A percentile compares a stretch with the other conserved stretches of the same genome.
Conservation (phyloP, 2,797 vertebrate genomes). For the Mormyrus hasselquistii region DNA sequence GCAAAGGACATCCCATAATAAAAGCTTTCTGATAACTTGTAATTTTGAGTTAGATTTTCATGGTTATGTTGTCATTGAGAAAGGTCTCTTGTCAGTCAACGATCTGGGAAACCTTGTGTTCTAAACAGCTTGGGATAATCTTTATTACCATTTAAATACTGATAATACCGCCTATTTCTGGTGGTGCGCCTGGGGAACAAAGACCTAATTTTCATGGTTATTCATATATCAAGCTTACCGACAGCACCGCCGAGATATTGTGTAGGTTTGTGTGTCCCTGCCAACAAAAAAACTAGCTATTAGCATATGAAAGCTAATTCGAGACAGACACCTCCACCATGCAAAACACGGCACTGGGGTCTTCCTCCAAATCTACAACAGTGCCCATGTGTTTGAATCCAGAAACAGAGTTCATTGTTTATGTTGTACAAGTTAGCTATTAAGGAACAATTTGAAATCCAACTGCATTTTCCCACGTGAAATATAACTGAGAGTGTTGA, state of each 20-base stretch:
- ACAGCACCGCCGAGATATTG: neutral
- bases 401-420: neutral
- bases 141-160: slow-evolving; percentile 74
- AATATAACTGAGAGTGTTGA: neutral
- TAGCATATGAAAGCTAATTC: slow-evolving; percentile 22
- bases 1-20: slow-evolving; percentile 48
- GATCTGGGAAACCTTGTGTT: slow-evolving; percentile 26
- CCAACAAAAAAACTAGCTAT: slow-evolving; percentile 14
- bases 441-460: neutral
- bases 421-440: neutral
- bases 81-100: slow-evolving; percentile 53
- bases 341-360: neutral
- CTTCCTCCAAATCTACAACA: neutral
- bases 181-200: slow-evolving; percentile 12
- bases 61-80: slow-evolving; percentile 60
- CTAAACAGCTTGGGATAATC: slow-evolving; percentile 49
- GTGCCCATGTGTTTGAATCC: neutral
- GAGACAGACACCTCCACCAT: slow-evolving; percentile 5
- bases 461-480: neutral
- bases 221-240: slow-evolving; percentile 21
- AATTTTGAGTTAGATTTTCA: slow-evolving; percentile 56
- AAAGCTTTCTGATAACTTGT: slow-evolving; percentile 66
- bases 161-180: slow-evolving; percentile 41
- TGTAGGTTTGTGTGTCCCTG: slow-evolving; percentile 12
- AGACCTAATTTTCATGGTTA: slow-evolving; percentile 23